Conservation (phyloP, 2,797 vertebrate genomes). For the Thunnus albacares region DNA sequence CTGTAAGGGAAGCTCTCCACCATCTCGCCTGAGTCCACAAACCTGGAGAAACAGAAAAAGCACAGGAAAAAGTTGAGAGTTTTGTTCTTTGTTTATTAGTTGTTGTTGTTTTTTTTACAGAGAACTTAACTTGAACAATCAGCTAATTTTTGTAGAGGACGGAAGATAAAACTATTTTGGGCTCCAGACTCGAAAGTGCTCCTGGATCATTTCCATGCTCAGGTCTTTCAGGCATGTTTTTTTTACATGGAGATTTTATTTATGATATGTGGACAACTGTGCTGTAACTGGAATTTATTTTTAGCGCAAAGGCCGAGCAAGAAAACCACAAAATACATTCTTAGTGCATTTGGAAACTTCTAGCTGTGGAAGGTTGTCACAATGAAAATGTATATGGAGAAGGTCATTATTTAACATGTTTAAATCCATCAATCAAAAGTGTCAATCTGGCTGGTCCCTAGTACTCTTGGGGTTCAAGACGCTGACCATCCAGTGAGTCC, state of each 20-base stretch:
- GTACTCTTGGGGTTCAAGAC: not conserved
- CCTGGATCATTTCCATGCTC: not conserved
- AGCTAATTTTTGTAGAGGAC: not conserved
- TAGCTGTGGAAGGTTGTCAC: not conserved
- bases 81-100: too few species aligned
- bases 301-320: not conserved
- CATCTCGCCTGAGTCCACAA: constrained; percentile 98
- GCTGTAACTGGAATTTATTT: not conserved
- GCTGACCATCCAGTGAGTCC: too few species aligned
- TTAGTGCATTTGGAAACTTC: not conserved
- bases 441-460: too few species aligned
- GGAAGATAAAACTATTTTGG: not conserved
- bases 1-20: constrained; percentile 96
- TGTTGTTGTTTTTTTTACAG: too few species aligned
- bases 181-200: not conserved
- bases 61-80: too few species aligned
- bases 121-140: not conserved
- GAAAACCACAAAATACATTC: not conserved
- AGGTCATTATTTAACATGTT: constrained; percentile 1
- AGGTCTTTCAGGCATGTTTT: not conserved
- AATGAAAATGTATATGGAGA: not conserved
- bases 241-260: not conserved
- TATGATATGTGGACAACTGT: not conserved
- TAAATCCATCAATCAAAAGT: not conserved
- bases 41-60: constrained; percentile 82